Conservation (phyloP, 2,797 vertebrate genomes). For the Acropternis orthonyx region DNA sequence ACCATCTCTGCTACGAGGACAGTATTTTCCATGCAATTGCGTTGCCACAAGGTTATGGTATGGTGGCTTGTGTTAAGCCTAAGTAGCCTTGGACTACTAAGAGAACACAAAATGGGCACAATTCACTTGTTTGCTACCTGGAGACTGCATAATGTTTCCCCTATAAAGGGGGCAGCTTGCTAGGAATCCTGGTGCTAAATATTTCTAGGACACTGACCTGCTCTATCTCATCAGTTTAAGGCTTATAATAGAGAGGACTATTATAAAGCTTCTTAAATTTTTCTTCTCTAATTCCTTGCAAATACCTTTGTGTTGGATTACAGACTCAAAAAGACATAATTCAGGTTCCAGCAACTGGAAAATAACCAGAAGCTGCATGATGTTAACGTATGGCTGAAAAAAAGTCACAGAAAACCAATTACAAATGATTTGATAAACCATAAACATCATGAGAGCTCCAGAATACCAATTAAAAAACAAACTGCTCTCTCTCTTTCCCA, state of each 20-base stretch:
- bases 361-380: background rate
- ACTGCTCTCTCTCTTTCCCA: background rate
- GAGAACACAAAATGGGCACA: background rate
- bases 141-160: background rate
- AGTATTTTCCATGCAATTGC: background rate
- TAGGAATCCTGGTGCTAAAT: background rate
- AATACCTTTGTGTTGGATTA: background rate
- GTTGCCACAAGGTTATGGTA: background rate
- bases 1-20: fast-evolving
- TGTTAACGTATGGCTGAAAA: background rate
- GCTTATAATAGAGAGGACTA: background rate
- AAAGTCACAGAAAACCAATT: background rate
- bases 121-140: background rate
- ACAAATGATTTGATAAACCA: background rate
- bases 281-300: background rate
- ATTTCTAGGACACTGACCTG: background rate
- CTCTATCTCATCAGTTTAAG: background rate
- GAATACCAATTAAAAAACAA: background rate
- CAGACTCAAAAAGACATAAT: background rate
- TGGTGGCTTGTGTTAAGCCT: background rate
- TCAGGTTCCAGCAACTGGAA: background rate
- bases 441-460: background rate
- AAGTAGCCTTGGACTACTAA: background rate
- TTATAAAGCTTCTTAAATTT: background rate
- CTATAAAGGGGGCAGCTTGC: background rate